Evolutionary conservation across 1,140 invertebrate species (phyloP).

Genomic region (Mycetomoellerius zeteki): DNA sequence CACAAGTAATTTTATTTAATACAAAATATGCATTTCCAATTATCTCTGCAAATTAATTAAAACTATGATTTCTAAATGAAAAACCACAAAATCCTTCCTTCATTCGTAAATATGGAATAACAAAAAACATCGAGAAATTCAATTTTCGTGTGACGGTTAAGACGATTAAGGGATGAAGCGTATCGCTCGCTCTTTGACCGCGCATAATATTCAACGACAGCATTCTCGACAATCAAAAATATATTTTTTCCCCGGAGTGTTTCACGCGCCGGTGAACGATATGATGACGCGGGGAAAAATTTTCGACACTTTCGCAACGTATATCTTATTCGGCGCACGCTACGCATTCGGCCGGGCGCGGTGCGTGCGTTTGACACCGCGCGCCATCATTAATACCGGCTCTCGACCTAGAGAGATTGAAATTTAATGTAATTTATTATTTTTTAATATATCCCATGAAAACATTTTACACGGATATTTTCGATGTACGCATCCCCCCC

Average conservation of each 20-base stretch:
- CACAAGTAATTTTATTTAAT: conserved; percentile 30
- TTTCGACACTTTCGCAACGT: conserved; percentile 68
- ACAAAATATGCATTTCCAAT: conserved; percentile 19
- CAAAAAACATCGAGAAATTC: background rate
- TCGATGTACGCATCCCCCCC: conserved; percentile 30
- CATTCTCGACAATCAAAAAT: background rate
- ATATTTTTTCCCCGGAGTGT: conserved; percentile 9
- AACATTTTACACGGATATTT: conserved; percentile 71
- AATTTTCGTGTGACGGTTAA: background rate
- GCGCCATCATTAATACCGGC: conserved; percentile 73
- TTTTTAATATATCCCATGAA: conserved; percentile 71
- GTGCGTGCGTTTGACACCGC: conserved; percentile 69
- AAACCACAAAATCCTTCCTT: background rate
- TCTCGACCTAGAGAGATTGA: conserved; percentile 64
- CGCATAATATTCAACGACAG: conserved; percentile 39
- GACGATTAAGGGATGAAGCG: background rate
- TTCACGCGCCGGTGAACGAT: conserved; percentile 24
- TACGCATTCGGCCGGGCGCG: conserved; percentile 35
- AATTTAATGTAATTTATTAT: conserved; percentile 76
- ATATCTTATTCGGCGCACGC: conserved; percentile 47
- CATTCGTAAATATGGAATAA: background rate
- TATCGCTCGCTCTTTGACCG: background rate
- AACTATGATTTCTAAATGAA: background rate
- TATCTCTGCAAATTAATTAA: conserved; percentile 29
- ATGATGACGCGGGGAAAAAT: conserved; percentile 59